Percentiles rank a stretch among this genome's conserved stretches.
These are phyloP conservation scores for Oreochromis tanganicae DNA, from an alignment of 2,113 vertebrate genomes.

Conservation along the genomic window DNA sequence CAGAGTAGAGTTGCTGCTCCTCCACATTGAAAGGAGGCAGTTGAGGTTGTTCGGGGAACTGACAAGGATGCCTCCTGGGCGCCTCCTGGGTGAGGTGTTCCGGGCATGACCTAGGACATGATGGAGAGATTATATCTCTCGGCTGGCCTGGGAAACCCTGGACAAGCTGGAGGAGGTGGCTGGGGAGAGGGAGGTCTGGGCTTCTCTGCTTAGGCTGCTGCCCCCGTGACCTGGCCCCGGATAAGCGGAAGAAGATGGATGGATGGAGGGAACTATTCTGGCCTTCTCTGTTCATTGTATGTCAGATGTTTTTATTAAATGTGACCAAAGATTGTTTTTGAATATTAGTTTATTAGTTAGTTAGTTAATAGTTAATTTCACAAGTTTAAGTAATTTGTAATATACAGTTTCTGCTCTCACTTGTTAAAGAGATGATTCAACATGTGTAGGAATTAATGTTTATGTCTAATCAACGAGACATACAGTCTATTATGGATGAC, in stretches of 20 bases:
- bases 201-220: too few relatives aligned
- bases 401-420: not conserved
- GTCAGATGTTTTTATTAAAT: not conserved
- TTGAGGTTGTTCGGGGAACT: accelerated
- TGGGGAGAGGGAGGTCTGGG: too few relatives aligned
- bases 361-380: not conserved
- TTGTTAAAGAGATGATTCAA: not conserved
- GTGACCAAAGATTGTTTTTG: not conserved
- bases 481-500: not conserved
- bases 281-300: too few relatives aligned
- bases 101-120: not conserved
- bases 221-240: too few relatives aligned
- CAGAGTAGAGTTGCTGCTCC: not conserved
- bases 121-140: not conserved
- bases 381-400: not conserved
- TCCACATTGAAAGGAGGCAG: not conserved
- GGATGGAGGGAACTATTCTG: too few relatives aligned
- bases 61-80: accelerated
- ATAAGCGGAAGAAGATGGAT: too few relatives aligned
- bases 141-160: not conserved
- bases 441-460: not conserved
- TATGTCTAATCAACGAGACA: not conserved
- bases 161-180: not conserved
- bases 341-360: not conserved
- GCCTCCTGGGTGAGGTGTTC: not conserved